Evolutionary conservation across 2,113 vertebrate genomes (phyloP).

Genomic region (Lathamus discolor): DNA sequence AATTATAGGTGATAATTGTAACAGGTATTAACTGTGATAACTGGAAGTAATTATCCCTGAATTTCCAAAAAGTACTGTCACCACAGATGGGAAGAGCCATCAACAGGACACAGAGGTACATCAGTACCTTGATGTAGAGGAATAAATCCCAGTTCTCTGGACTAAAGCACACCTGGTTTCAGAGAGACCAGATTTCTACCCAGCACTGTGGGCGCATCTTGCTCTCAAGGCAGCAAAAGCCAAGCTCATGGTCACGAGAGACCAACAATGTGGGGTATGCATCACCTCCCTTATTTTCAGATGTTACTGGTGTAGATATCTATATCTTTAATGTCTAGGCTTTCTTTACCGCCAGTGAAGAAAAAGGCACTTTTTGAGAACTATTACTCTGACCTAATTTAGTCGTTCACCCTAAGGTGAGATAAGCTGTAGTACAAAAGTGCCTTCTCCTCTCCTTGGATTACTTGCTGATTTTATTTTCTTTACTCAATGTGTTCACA

Average conservation of each 20-base stretch:
- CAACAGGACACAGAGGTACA: not conserved
- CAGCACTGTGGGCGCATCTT: not conserved
- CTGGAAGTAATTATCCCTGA: not conserved
- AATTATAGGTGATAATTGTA: conserved; percentile 18
- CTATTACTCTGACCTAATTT: not conserved
- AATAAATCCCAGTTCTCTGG: not conserved
- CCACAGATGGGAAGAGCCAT: not conserved
- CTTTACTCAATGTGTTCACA: not conserved
- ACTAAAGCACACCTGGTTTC: not conserved
- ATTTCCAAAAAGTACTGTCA: not conserved
- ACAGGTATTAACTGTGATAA: conserved; percentile 2
- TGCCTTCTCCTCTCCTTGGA: not conserved
- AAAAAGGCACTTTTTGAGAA: not conserved
- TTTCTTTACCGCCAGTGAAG: not conserved
- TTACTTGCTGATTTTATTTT: not conserved
- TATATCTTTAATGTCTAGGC: not conserved
- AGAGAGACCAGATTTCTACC: not conserved
- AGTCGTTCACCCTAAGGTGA: not conserved
- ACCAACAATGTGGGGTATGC: not conserved
- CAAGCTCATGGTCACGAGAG: accelerated
- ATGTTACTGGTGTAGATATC: not conserved
- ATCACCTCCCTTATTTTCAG: not conserved
- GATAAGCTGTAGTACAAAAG: not conserved
- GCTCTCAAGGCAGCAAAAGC: not conserved
- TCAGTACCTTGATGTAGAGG: not conserved